Evolutionary conservation across 2,888 invertebrate species (phyloP).

Genomic region (Halictus ligatus): DNA sequence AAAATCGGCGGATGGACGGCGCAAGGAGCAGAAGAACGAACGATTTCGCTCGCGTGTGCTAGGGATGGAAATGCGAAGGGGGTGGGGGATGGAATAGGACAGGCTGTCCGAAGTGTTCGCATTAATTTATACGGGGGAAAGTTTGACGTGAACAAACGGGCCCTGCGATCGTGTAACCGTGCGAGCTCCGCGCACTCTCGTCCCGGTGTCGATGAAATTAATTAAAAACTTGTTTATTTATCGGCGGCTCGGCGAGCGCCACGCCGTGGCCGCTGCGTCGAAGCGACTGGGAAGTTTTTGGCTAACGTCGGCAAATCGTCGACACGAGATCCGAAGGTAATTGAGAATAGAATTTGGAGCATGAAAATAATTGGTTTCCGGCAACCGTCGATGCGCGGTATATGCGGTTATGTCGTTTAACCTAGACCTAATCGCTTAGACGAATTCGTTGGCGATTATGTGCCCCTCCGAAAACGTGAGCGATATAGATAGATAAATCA

Average conservation of each 20-base stretch:
- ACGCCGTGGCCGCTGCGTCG: background rate
- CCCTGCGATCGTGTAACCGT: constrained; percentile 48
- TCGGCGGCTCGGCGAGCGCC: constrained; percentile 43
- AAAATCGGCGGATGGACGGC: background rate
- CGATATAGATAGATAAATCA: background rate
- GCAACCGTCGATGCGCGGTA: constrained; percentile 62
- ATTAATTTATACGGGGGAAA: constrained; percentile 64
- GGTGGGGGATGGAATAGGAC: background rate
- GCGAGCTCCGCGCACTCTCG: constrained; percentile 27
- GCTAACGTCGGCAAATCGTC: constrained; percentile 67
- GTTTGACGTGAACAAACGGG: constrained; percentile 60
- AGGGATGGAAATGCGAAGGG: background rate
- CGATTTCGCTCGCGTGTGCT: background rate
- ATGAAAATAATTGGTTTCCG: constrained; percentile 81
- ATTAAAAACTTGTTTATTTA: constrained; percentile 76
- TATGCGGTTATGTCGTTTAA: constrained; percentile 69
- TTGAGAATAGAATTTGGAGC: constrained; percentile 81
- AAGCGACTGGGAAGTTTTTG: constrained; percentile 63
- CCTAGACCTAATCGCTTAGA: constrained; percentile 72
- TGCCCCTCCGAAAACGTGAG: background rate
- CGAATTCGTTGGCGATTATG: constrained; percentile 49
- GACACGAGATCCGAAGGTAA: constrained; percentile 68
- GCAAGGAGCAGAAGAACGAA: background rate
- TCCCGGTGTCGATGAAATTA: constrained; percentile 69
- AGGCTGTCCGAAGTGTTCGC: constrained; percentile 25